Conservation (phyloP, 2,888 invertebrate species). For the Spatulosminthurus flaviceps region DNA sequence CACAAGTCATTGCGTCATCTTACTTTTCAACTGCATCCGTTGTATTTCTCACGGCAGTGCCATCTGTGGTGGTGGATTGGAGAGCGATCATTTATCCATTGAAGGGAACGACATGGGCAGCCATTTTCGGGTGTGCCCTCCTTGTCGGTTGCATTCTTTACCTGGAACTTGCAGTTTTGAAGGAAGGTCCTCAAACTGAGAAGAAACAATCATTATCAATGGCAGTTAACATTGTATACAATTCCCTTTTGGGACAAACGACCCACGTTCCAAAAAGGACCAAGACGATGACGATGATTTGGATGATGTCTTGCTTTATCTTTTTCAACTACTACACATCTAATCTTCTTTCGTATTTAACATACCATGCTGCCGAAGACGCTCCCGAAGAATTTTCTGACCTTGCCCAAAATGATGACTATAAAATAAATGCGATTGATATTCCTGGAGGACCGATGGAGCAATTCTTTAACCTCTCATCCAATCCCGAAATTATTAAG, state of each 20-base stretch:
- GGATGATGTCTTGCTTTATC: constrained; percentile 15
- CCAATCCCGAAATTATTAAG: not conserved
- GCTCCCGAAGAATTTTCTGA: not conserved
- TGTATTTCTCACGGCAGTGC: not conserved
- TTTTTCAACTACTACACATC: constrained; percentile 15
- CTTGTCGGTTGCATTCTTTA: not conserved
- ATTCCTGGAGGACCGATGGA: constrained; percentile 26
- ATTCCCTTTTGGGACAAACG: not conserved
- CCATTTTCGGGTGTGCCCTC: not conserved
- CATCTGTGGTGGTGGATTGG: not conserved
- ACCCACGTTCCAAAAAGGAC: not conserved
- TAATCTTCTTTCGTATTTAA: constrained; percentile 25
- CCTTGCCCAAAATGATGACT: not conserved
- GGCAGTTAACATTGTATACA: not conserved
- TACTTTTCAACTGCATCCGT: constrained; percentile 12
- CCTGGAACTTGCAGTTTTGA: no score
- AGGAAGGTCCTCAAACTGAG: no score
- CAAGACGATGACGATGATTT: not conserved
- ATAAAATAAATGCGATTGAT: not conserved
- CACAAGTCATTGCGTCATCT: not conserved
- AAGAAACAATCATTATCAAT: not conserved
- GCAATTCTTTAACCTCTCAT: not conserved
- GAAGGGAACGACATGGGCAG: not conserved
- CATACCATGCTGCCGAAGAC: constrained; percentile 13
- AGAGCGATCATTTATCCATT: constrained; percentile 8